Evolutionary conservation across 2,888 invertebrate genomes (phyloP), one percentile per base, ranked within the genome.

Genomic region (Diadegma fenestrale): DNA sequence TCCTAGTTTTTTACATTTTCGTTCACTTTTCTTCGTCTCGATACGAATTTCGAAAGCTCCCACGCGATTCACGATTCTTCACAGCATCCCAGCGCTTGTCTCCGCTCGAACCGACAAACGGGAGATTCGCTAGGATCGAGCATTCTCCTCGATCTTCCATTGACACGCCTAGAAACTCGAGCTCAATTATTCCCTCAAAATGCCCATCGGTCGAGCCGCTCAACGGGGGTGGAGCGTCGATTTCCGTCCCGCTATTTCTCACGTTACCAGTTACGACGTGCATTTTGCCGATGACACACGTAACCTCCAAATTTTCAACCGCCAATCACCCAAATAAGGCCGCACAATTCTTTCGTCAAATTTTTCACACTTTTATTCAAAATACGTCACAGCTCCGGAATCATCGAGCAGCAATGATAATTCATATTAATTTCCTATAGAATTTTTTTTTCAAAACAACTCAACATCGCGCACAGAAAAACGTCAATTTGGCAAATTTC

Each of bases 161-260:
- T 75, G 61, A 75, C 75, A 75, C 75, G 75, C 75, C 75, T 75
- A 33, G 61, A 26, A 75, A 75, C 22, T 19, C 75, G 45, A 75
- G 33, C 64, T 19, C 30, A 63, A 75, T 75, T 43, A 48, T 63
- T 75, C 45, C 75, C 33, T n/a, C 63, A 63, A 58, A 58, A 26
- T 26, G 26, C 14, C 26, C 26, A 26, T 26, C 26, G 58, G 4
- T 58, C 58, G 58, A 26, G 26, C 58, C 19, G 26, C 22, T 54
- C 22, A 10, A 26, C 58, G 58, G 14, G 26, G 58, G 26, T 26
- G 26, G 26, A 14, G 26, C 14, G 14, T 58, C 22, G 4, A 26
- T 58, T 58, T 58, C 58, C 58, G 14, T 26, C 0, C 58, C 14
- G 26, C 58, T 22, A 58, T 58, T 54, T 12, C 12, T 54, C 22